Percentiles rank a stretch among this genome's conserved stretches.
These are phyloP conservation scores for Lagodon rhomboides DNA, from an alignment of 2,797 vertebrate species.

Conservation along the genomic window DNA sequence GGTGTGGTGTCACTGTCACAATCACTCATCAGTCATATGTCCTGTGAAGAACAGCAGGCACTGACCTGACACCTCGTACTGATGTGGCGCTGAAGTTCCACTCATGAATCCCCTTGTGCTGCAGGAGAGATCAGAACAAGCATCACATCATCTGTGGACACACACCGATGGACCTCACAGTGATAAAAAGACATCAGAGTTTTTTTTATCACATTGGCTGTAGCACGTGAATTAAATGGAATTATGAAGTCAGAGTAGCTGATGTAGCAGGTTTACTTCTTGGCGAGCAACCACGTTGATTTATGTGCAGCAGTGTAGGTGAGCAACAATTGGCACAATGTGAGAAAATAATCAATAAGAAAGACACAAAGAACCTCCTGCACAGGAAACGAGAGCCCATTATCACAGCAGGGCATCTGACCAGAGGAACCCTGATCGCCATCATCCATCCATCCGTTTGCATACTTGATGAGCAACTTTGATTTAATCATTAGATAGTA, in stretches of 20 bases:
- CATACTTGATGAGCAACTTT: background rate
- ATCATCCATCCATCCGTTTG: background rate
- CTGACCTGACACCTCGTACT: slow-evolving; percentile 92
- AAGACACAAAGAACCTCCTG: background rate
- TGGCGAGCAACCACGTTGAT: background rate
- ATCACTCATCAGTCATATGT: slow-evolving; percentile 9
- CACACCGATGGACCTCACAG: background rate
- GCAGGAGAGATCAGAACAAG: slow-evolving; percentile 46
- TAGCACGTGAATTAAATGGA: background rate
- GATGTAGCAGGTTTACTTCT: slow-evolving; percentile 6
- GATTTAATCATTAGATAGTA: background rate
- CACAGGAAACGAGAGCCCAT: slow-evolving; percentile 21
- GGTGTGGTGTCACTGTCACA: slow-evolving; percentile 20
- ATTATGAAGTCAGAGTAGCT: background rate
- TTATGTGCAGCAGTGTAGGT: background rate
- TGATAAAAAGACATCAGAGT: slow-evolving; percentile 10
- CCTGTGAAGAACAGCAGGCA: slow-evolving; percentile 10
- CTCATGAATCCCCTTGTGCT: slow-evolving; percentile 95
- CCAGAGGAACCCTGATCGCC: background rate
- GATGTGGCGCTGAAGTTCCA: slow-evolving; percentile 96
- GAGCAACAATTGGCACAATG: background rate
- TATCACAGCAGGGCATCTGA: slow-evolving; percentile 3
- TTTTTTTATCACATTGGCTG: slow-evolving; percentile 9
- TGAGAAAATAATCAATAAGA: slow-evolving; percentile 29
- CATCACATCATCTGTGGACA: slow-evolving; percentile 8